Evolutionary conservation across 2,888 invertebrate species (phyloP), one percentile per base, ranked within the genome.

Genomic region (Macropis europaea): DNA sequence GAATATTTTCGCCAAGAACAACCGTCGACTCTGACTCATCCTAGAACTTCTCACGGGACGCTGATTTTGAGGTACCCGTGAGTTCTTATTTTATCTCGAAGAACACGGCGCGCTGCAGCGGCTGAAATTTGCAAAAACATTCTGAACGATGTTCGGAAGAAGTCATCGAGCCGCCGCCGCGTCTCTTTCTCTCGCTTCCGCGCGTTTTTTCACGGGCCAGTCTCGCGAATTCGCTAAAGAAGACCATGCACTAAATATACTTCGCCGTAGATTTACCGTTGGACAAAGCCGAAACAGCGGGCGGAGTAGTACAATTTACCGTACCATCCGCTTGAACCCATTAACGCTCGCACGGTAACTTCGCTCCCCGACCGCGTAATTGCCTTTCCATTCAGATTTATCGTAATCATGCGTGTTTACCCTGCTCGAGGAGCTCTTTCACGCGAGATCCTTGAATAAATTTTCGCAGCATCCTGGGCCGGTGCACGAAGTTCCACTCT

Each of bases 311-410:
- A 76, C 68, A 68, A 81, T 81, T 81, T 82, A 82, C 70, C 30
- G 76, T 82, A 79, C 69, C 81, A 81, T 81, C 82, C 82, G 82
- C 82, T 81, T 82, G 79, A 76, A 79, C 70, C 82, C 76, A 81
- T 81, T 81, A 81, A 76, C 76, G 81, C 72, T 50, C 36, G 63
- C 48, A 59, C 53, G 68, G 62, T 69, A 76, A 79, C 82, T 81
- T 81, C 56, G 36, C 50, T 48, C 60, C 59, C 30, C 62, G 60
- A 42, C 73, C 60, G 38, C 71, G 72, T 81, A 81, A 81, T 82
- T 81, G 81, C 72, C 79, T 70, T 69, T 67, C 79, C 73, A 76
- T 81, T 79, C 70, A 82, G 82, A 81, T 81, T 81, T 81, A 81
- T 81, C 59, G 82, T 76, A 79, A 82, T 76, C 76, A 76, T 68